Base-by-base conservation (phyloP, 2,888 invertebrate genomes). In the Drosophila mimica region DNA sequence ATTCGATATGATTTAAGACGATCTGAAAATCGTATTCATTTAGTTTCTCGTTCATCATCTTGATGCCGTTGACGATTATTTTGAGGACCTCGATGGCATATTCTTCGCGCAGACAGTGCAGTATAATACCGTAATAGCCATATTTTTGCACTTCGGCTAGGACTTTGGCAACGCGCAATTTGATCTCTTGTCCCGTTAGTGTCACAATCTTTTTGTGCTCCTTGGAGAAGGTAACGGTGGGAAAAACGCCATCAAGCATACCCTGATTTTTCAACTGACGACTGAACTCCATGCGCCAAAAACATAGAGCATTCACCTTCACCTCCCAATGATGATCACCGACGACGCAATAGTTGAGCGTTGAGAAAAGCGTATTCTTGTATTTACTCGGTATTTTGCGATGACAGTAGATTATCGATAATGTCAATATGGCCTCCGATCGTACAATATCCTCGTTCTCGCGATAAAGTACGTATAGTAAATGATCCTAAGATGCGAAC, bases 261-360 rank as follows among this genome's bases (percentile, higher is more conserved):
- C 97, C 97, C 92, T 97, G 97, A 85, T 96, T 95, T 0, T 94
- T 94, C 11, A 97, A 93, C 61, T 95, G 94, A 0, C 94, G 94
- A 31, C 94, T 94, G 52, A 96, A 95, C 30, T 96, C 95, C 15
- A 94, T 93, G 63, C 94, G 94, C 97, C 97, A 97, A 88, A 96
- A 97, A 67, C 94, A 94, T 1, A 97, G 91, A 0, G 96, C 95
- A 64, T 94, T 95, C 0, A 95, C 93, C 92, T 97, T 96, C 0
- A 97, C 97, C 91, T 97, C 97, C 97, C 97, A 97, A 89, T 97
- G 96, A 66, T 97, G 94, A 91, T 97, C 97, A 13, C 94, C 93
- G 0, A 95, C 94, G 0, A 96, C 95, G 1, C 96, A 95, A 17
- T 95, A 94, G 0, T 95, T 94, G 94, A 97, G 95, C 6, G 95